Percentiles rank a stretch among this genome's conserved stretches.
Evolutionary conservation across 1,140 invertebrate species (phyloP).

Genomic region (Drosophila orena): DNA sequence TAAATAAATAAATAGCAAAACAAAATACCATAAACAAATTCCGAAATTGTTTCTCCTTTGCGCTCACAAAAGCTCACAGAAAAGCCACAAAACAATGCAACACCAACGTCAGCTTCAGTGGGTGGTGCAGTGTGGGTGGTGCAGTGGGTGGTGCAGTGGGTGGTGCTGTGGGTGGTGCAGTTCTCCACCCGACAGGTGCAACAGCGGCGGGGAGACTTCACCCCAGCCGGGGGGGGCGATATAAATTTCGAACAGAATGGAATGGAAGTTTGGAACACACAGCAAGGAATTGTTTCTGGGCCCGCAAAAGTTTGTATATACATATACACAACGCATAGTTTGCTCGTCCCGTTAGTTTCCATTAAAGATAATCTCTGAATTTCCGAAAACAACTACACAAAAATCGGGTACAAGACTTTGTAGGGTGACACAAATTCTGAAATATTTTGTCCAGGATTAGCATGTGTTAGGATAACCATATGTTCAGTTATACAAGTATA

Average conservation of each 20-base stretch:
- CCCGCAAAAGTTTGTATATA: constrained; percentile 27
- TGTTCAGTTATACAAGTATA: not conserved
- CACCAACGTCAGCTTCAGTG: constrained; percentile 3
- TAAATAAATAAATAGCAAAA: constrained; percentile 40
- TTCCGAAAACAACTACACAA: not conserved
- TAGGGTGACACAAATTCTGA: not conserved
- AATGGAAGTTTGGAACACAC: constrained; percentile 39
- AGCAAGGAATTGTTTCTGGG: constrained; percentile 22
- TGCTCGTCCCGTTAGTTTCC: constrained; percentile 3
- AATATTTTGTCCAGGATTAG: not conserved
- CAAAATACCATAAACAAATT: constrained; percentile 34
- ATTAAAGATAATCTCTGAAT: constrained; percentile 21
- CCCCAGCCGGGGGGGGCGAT: constrained; percentile 10
- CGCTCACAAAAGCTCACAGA: constrained; percentile 34
- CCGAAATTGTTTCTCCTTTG: constrained; percentile 36
- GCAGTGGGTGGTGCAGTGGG: not conserved
- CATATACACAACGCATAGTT: not conserved
- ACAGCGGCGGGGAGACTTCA: constrained; percentile 7
- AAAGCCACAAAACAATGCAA: constrained; percentile 43
- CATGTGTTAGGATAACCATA: too few relatives aligned
- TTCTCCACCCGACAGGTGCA: constrained; percentile 26
- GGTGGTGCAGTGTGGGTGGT: not conserved
- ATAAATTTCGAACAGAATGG: constrained; percentile 33
- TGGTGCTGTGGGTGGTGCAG: not conserved
- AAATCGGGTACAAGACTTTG: not conserved